Conservation (phyloP, 2,113 vertebrate species). For the Trachemys scripta region DNA sequence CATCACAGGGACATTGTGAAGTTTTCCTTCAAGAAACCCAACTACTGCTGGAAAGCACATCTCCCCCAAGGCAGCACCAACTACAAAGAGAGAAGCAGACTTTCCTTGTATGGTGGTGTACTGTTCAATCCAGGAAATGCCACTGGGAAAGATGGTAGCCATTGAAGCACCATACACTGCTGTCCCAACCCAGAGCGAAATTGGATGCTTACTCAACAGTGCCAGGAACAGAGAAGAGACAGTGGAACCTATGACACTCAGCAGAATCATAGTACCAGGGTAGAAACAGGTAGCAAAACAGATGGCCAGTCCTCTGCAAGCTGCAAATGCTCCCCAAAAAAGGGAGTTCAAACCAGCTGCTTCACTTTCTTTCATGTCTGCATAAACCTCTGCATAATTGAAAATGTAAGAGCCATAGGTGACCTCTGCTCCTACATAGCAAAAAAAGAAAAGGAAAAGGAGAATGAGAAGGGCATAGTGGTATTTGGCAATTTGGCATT, state of each 20-base stretch:
- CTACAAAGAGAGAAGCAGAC: slow-evolving; percentile 85
- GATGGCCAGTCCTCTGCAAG: slow-evolving; percentile 87
- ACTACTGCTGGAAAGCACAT: slow-evolving; percentile 89
- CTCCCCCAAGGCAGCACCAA: slow-evolving; percentile 91
- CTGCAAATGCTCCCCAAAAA: slow-evolving; percentile 92
- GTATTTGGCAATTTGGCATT: slow-evolving; percentile 77
- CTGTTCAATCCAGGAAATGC: slow-evolving; percentile 95
- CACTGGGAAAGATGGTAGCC: slow-evolving; percentile 93
- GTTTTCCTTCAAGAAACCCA: slow-evolving; percentile 84
- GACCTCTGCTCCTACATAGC: slow-evolving; percentile 93
- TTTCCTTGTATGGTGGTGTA: slow-evolving; percentile 88
- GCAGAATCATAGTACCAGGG: slow-evolving; percentile 90
- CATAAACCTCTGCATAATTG: slow-evolving; percentile 84
- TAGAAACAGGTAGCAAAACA: slow-evolving; percentile 85
- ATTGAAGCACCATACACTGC: slow-evolving; percentile 90
- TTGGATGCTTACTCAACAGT: slow-evolving; percentile 76
- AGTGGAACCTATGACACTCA: slow-evolving; percentile 85
- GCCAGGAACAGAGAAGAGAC: slow-evolving; percentile 83
- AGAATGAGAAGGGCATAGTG: slow-evolving; percentile 85
- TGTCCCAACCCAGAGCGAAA: slow-evolving; percentile 85
- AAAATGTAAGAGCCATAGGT: slow-evolving; percentile 93
- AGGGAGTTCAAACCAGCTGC: slow-evolving; percentile 90
- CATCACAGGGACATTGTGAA: slow-evolving; percentile 80
- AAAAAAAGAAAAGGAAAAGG: slow-evolving; percentile 92
- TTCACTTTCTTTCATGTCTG: slow-evolving; percentile 76